Percentiles rank a stretch among this genome's conserved stretches.
phyloP scores from a whole-genome alignment of 2,113 vertebrate species.

The Ascaphus truei region DNA sequence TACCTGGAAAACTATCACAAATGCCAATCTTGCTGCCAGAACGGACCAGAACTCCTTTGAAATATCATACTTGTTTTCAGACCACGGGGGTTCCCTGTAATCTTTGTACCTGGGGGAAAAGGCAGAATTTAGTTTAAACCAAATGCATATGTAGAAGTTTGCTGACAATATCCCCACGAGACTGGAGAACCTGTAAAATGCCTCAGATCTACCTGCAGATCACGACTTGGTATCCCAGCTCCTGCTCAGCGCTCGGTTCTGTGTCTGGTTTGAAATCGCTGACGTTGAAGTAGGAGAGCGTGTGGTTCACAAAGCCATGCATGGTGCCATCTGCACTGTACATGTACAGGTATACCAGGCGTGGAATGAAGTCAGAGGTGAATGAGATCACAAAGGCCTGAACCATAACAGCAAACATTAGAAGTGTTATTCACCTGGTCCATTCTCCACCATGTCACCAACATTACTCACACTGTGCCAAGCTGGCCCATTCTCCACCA shows the following conservation, averaged over 20 bases:
- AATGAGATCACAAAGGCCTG: constrained; percentile 97
- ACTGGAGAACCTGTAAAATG: background rate
- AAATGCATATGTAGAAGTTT: background rate
- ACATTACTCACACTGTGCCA: too few species aligned
- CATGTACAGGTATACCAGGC: constrained; percentile 91
- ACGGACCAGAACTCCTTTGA: constrained; percentile 97
- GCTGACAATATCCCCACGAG: background rate
- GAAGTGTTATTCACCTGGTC: too few species aligned
- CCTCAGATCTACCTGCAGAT: constrained; percentile 78
- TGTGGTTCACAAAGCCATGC: constrained; percentile 93
- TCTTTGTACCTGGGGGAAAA: constrained; percentile 82
- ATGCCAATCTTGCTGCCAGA: constrained; percentile 84
- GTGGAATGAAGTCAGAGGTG: constrained; percentile 97
- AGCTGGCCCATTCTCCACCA: too few species aligned
- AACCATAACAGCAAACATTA: constrained; percentile 37
- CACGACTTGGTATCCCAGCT: constrained; percentile 76
- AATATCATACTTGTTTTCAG: constrained; percentile 79
- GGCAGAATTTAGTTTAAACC: background rate
- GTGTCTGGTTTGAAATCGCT: constrained; percentile 84
- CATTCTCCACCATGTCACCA: too few species aligned
- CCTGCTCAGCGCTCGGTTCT: constrained; percentile 67
- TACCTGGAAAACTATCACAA: constrained; percentile 96
- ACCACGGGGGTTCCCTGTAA: constrained; percentile 89
- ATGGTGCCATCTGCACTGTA: constrained; percentile 90
- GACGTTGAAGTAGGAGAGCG: constrained; percentile 91